Evolutionary conservation across 2,888 invertebrate species (phyloP).

Genomic region (Hetaerina titia): DNA sequence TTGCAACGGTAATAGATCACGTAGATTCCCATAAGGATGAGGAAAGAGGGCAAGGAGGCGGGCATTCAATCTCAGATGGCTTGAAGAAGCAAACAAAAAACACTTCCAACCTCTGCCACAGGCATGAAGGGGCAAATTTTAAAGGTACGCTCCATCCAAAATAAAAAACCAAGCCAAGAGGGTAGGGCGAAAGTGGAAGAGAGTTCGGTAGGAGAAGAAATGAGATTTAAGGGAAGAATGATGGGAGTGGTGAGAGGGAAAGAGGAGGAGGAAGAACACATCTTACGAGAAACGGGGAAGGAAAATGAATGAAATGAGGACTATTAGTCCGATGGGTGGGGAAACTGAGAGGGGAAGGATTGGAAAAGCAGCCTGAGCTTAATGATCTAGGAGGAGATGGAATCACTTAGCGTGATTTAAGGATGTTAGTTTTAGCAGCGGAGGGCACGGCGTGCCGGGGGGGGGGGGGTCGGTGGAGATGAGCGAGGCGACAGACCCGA

Average conservation of each 20-base stretch:
- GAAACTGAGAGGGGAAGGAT: background rate
- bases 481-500: slow-evolving; percentile 4
- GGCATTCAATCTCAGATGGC: too few relatives aligned
- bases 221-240: background rate
- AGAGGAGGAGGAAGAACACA: background rate
- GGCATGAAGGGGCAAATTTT: background rate
- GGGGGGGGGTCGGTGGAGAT: background rate
- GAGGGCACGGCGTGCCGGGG: background rate
- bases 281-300: background rate
- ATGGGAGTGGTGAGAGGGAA: background rate
- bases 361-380: background rate
- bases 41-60: background rate
- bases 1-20: too few relatives aligned
- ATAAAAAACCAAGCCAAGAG: background rate
- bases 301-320: background rate
- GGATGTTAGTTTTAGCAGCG: slow-evolving; percentile 1
- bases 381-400: slow-evolving; percentile 12
- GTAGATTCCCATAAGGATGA: too few relatives aligned
- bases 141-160: background rate
- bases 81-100: too few relatives aligned
- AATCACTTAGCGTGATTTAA: slow-evolving; percentile 3
- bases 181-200: background rate
- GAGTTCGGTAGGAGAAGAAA: slow-evolving; percentile 28
- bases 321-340: background rate
- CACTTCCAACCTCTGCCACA: too few relatives aligned